Conservation (phyloP, 2,888 invertebrate genomes). For the Proisotoma minuta region DNA sequence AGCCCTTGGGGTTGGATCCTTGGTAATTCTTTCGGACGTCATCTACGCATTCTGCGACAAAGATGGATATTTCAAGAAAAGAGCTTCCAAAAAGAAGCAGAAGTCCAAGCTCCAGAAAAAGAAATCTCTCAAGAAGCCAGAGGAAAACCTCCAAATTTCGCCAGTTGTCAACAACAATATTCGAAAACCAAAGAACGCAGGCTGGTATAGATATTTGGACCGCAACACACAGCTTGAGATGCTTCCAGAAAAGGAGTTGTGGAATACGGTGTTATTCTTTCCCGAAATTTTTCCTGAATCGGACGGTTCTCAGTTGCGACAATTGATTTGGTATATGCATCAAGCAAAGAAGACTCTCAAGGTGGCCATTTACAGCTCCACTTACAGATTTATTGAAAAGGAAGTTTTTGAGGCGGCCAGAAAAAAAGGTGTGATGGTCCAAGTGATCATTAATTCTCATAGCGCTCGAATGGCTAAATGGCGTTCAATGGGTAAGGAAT, state of each 20-base stretch:
- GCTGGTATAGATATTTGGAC: background rate
- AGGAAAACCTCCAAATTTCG: too few species aligned
- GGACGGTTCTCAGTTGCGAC: slow-evolving; percentile 9
- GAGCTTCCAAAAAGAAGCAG: background rate
- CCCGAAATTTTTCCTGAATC: slow-evolving; percentile 25
- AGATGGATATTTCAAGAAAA: too few species aligned
- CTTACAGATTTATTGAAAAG: slow-evolving; percentile 14
- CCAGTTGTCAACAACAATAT: background rate
- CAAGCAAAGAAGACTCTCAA: slow-evolving; percentile 17
- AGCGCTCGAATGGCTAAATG: background rate
- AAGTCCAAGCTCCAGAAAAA: background rate
- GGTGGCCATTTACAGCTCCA: slow-evolving; percentile 16
- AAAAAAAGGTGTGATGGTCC: slow-evolving; percentile 3
- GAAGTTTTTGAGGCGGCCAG: slow-evolving; percentile 4
- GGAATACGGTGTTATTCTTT: slow-evolving; percentile 33
- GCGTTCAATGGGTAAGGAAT: background rate
- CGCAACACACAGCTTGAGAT: background rate
- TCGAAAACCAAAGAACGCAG: background rate
- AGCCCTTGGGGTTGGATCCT: too few species aligned
- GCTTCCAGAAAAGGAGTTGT: slow-evolving; percentile 8
- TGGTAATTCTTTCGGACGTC: too few species aligned
- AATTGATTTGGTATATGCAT: slow-evolving; percentile 29
- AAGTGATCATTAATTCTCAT: slow-evolving; percentile 13
- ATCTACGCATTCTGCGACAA: too few species aligned
- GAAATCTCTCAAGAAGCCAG: background rate